Evolutionary conservation across 2,888 invertebrate species (phyloP).

Genomic region (Caenorhabditis sp.): DNA sequence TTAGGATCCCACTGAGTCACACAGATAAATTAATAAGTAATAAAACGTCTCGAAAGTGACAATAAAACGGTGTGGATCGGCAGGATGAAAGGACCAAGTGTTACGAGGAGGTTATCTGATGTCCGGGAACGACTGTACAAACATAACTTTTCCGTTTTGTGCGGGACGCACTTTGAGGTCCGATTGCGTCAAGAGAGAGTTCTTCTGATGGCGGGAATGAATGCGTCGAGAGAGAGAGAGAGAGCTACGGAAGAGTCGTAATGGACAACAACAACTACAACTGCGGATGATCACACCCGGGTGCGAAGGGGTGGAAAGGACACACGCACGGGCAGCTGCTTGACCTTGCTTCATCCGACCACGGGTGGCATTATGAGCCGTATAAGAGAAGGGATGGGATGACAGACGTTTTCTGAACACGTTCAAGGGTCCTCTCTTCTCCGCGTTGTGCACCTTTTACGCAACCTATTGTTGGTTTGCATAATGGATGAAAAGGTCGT

Average conservation of each 20-base stretch:
- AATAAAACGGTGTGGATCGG: constrained; percentile 7
- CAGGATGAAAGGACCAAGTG: constrained; percentile 6
- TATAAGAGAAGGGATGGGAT: constrained; percentile 9
- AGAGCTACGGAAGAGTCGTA: too few relatives aligned
- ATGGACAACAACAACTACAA: too few relatives aligned
- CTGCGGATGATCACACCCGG: constrained; percentile 22
- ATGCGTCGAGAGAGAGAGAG: not conserved
- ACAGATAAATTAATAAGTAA: not conserved
- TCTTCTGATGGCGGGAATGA: not conserved
- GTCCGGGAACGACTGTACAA: constrained; percentile 34
- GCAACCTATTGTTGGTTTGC: constrained; percentile 57
- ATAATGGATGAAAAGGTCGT: constrained; percentile 61
- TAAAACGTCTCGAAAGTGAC: not conserved
- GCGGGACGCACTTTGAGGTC: constrained; percentile 41
- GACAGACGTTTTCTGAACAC: constrained; percentile 27
- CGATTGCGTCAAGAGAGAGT: constrained; percentile 26
- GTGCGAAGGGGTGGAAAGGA: constrained; percentile 39
- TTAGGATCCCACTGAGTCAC: constrained; percentile 2
- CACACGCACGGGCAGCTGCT: constrained; percentile 45
- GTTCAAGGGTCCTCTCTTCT: constrained; percentile 49
- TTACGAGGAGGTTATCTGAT: constrained; percentile 55
- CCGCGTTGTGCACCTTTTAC: constrained; percentile 29
- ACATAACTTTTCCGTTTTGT: constrained; percentile 37
- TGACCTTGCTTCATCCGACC: constrained; percentile 53
- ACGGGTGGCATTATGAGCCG: constrained; percentile 44